phyloP scores from a whole-genome alignment of 2,888 invertebrate genomes.

The Sinopyrophorus schimmeli region DNA sequence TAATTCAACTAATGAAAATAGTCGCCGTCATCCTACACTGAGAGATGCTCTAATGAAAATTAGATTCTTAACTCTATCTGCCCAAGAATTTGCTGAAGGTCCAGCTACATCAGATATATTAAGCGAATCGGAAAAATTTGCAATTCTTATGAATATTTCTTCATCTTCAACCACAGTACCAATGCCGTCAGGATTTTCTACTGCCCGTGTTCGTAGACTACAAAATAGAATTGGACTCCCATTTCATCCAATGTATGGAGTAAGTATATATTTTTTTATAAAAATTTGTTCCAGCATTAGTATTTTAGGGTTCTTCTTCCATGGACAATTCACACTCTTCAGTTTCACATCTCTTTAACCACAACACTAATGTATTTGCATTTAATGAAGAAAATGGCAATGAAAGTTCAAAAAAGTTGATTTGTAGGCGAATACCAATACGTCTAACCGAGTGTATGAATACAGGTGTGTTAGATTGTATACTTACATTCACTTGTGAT shows the following conservation, averaged over 20 bases:
- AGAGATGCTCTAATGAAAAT: conserved; percentile 75
- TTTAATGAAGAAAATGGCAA: conserved; percentile 37
- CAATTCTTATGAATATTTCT: conserved; percentile 81
- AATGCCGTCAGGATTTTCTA: conserved; percentile 75
- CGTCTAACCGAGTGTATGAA: conserved; percentile 75
- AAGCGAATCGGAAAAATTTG: conserved; percentile 75
- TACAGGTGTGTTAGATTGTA: conserved; percentile 74
- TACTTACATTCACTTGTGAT: conserved; percentile 79
- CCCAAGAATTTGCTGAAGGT: conserved; percentile 81
- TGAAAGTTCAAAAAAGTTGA: conserved; percentile 59
- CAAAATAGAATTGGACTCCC: conserved; percentile 16
- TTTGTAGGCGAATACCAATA: conserved; percentile 69
- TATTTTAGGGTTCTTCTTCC: conserved; percentile 40
- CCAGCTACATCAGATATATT: conserved; percentile 76
- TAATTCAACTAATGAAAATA: conserved; percentile 37
- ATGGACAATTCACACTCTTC: conserved; percentile 51
- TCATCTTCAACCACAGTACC: conserved; percentile 68
- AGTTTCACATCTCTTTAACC: conserved; percentile 45
- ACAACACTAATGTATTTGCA: conserved; percentile 35
- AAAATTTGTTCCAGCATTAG: background rate
- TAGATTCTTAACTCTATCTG: conserved; percentile 75
- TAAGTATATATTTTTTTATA: no score
- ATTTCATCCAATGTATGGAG: conserved; percentile 13
- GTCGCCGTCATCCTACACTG: conserved; percentile 53
- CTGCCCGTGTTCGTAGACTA: conserved; percentile 43